Evolutionary conservation across 2,113 vertebrate genomes (phyloP), one percentile per base, ranked within the genome.

Genomic region (Physeter macrocephalus): DNA sequence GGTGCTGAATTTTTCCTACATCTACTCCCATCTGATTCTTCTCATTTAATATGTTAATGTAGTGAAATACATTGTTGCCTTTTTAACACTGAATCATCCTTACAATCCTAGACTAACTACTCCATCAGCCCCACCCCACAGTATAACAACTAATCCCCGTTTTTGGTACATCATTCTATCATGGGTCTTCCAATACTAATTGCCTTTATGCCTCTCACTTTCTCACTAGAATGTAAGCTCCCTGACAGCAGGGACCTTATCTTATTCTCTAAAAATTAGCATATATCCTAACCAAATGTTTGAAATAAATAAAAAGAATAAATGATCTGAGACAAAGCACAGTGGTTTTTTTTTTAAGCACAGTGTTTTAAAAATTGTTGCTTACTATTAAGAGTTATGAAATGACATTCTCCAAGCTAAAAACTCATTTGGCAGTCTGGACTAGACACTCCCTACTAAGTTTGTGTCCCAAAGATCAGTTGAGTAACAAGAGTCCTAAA

Each of bases 251-350:
- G 29, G 12, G 52, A 77, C 6, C 1, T 7, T 66, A 80, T 64
- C 27, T 41, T 36, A 71, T 46, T 96, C 54, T 85, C 39, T 92
- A 97, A 74, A 66, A 83, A 36, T 62, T 17, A 93, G 54, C 54
- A 92, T 66, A 89, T 62, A 80, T 62, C 18, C 36, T 74, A 87
- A 88, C 34, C 29, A 90, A 86, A 80, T 66, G 20, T 59, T 83
- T 89, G 39, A 94, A 94, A 84, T 36, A 93, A 54, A 72, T 83
- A 94, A 92, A 93, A 90, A 89, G 20, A 78, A 86, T 49, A 92
- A 77, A 43, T 34, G 8, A 90, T 75, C 13, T 81, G 27, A 86
- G 46, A 86, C 15, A 74, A 89, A 88, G 57, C 7, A 83, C 2
- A 93, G 57, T n/a, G 27, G n/a, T n/a, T n/a, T n/a, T n/a, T n/a